Evolutionary conservation across 2,888 invertebrate species (phyloP).

Genomic region (Trissolcus japonicus): DNA sequence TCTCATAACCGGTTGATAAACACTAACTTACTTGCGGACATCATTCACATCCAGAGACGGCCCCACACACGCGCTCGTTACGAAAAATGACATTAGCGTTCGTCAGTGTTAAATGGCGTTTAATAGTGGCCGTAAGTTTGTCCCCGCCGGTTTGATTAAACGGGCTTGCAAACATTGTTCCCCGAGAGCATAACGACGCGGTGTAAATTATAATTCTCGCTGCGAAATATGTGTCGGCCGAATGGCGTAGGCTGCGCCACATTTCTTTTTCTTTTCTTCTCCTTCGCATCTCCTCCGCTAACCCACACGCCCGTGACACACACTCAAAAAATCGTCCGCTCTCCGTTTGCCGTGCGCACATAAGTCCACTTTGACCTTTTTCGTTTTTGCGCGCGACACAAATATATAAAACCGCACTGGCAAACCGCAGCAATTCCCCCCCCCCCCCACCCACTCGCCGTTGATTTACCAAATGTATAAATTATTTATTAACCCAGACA

Average conservation of each 20-base stretch:
- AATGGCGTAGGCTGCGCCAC: constrained; percentile 45
- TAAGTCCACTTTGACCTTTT: constrained; percentile 21
- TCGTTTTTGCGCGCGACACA: constrained; percentile 25
- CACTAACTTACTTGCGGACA: constrained; percentile 49
- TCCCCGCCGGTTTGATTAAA: constrained; percentile 44
- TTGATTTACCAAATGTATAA: too few relatives aligned
- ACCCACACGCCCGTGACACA: constrained; percentile 30
- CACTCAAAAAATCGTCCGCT: constrained; percentile 23
- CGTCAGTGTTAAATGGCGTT: constrained; percentile 54
- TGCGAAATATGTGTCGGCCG: constrained; percentile 50
- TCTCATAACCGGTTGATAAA: constrained; percentile 41
- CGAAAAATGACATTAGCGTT: constrained; percentile 52
- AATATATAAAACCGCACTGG: constrained; percentile 1
- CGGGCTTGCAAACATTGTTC: constrained; percentile 53
- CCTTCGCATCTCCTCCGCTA: not conserved
- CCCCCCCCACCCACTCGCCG: too few relatives aligned
- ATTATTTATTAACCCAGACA: too few relatives aligned
- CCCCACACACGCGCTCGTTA: constrained; percentile 44
- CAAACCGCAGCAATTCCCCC: too few relatives aligned
- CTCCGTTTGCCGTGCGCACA: constrained; percentile 38
- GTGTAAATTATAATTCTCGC: constrained; percentile 52
- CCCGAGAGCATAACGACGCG: constrained; percentile 44
- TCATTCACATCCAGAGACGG: constrained; percentile 28
- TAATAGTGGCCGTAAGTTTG: constrained; percentile 48
- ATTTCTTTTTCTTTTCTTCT: constrained; percentile 17